Conservation (phyloP, 2,888 invertebrate genomes). For the Chouioia cunea region DNA sequence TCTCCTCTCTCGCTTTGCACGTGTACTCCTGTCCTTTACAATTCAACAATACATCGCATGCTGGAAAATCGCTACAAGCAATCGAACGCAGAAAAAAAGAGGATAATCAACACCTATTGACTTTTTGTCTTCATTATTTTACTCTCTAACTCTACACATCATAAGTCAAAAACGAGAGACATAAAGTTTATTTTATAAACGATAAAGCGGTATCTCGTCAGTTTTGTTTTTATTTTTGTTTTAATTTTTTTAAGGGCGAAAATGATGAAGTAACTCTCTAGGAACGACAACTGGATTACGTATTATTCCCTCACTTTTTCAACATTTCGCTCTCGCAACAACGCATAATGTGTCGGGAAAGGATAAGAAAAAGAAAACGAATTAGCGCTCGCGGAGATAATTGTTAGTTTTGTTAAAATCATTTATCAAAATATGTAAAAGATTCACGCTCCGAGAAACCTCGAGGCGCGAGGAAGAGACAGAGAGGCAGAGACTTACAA, state of each 20-base stretch:
- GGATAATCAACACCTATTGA: constrained; percentile 36
- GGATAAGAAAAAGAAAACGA: constrained; percentile 12
- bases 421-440: constrained; percentile 44
- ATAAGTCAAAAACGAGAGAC: constrained; percentile 31
- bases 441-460: constrained; percentile 5
- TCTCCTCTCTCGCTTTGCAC: constrained; percentile 34
- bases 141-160: constrained; percentile 37
- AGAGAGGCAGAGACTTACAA: constrained; percentile 46
- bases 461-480: constrained; percentile 41
- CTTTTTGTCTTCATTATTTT: constrained; percentile 31
- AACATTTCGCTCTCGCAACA: too few relatives aligned
- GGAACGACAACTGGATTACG: constrained; percentile 31
- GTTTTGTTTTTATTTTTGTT: constrained; percentile 17
- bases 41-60: constrained; percentile 38
- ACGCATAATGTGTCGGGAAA: constrained; percentile 16
- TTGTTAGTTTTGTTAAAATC: constrained; percentile 35
- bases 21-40: constrained; percentile 38
- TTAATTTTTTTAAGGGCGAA: constrained; percentile 21
- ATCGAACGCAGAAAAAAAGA: constrained; percentile 14
- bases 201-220: constrained; percentile 30
- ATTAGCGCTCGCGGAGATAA: constrained; percentile 16
- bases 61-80: constrained; percentile 40
- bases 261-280: constrained; percentile 26
- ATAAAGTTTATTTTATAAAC: constrained; percentile 30
- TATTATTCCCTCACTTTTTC: not conserved